Percentiles rank a stretch among this genome's conserved stretches.
Conservation (phyloP, 1,140 invertebrate genomes). For the Aleiodes sp. region DNA sequence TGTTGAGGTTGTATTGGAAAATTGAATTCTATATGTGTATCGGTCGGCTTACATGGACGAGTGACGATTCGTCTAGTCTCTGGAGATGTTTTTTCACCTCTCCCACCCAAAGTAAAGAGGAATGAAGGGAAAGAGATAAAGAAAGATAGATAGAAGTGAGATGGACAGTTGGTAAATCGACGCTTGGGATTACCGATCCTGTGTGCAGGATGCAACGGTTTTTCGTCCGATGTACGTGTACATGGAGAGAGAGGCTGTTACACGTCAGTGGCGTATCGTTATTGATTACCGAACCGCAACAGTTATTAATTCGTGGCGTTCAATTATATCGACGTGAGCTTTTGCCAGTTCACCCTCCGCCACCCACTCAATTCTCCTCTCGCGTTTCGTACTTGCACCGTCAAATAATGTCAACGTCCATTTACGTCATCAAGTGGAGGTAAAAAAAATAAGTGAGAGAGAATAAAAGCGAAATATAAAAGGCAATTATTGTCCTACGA, state of each 20-base stretch:
- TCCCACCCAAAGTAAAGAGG: too few relatives aligned
- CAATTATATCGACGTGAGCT: constrained; percentile 53
- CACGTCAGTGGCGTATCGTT: constrained; percentile 40
- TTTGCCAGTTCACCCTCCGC: constrained; percentile 37
- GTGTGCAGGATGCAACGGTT: not conserved
- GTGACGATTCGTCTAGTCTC: not conserved
- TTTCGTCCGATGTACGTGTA: constrained; percentile 12
- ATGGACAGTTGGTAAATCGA: constrained; percentile 25
- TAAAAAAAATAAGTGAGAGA: too few relatives aligned
- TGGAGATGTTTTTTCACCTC: not conserved
- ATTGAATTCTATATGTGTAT: constrained; percentile 19
- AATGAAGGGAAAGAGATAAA: too few relatives aligned
- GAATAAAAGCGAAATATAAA: too few relatives aligned
- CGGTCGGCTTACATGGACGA: not conserved
- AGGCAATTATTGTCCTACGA: too few relatives aligned
- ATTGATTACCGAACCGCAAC: constrained; percentile 59
- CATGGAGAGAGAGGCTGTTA: constrained; percentile 17
- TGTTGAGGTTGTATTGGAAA: not conserved
- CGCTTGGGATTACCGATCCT: constrained; percentile 20
- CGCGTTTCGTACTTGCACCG: too few relatives aligned
- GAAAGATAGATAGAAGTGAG: not conserved
- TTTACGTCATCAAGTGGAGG: too few relatives aligned
- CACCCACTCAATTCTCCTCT: too few relatives aligned
- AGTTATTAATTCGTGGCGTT: constrained; percentile 61
- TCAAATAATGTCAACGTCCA: too few relatives aligned